Base-by-base conservation (phyloP, 2,888 invertebrate species). In the Falcaria lacertinaria region DNA sequence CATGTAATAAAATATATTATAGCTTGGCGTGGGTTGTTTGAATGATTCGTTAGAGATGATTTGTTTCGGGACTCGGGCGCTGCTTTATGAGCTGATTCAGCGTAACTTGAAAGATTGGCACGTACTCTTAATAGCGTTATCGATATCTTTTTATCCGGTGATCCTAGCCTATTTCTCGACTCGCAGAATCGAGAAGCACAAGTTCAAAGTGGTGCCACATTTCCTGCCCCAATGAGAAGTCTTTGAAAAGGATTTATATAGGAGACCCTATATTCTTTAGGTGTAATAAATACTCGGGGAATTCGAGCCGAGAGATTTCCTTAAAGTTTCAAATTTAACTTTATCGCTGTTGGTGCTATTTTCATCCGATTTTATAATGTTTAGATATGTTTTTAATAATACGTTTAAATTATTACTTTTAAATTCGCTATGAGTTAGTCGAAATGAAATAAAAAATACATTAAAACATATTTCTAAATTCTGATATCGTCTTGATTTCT, bases 11-110 rank as follows among this genome's bases (percentile, higher is more conserved):
- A 69, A 69, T 65, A 58, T 60, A 61, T 58, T 51, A 47, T 50
- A 45, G 45, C 49, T 44, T 37, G 41, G 45, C 47, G 37, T 40
- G 46, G 52, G 52, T 56, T 58, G 60, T 64, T 64, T 65, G 63
- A 73, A 67, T 68, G 71, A 71, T 73, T 65, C 47, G n/a, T 47
- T 34, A 41, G 42, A 64, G 69, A 65, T 74, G n/a, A n/a, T n/a
- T 64, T 64, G 54, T 52, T 51, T 54, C 50, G 52, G 43, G 54
- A 45, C 51, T 50, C 57, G 36, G 39, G 41, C 44, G 51, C 44
- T 71, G 60, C 69, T 79, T 80, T 73, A 78, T 71, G 62, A 66
- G 61, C 75, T 70, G 73, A 74, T 76, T 79, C 70, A 67, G 69
- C 70, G 57, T 54, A 60, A 69, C 67, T 72, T 61, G 67, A 65